Evolutionary conservation across 2,888 invertebrate species (phyloP).

Genomic region (Drosophila recens): DNA sequence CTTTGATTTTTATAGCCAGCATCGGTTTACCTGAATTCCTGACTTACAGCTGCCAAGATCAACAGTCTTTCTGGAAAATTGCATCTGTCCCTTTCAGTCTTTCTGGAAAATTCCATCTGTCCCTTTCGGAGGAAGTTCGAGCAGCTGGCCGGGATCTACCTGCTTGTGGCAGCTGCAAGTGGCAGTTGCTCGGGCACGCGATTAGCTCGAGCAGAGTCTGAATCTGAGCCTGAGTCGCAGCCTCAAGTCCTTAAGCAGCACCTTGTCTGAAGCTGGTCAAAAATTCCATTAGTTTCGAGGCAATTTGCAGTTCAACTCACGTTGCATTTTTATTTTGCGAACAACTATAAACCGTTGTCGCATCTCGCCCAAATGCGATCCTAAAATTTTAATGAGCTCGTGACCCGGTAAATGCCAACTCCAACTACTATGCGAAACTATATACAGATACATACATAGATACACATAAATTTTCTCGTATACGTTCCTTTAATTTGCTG

Average conservation of each 20-base stretch:
- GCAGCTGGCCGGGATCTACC: constrained; percentile 69
- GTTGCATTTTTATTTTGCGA: constrained; percentile 18
- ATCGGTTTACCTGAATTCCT: constrained; percentile 15
- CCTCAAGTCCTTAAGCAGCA: constrained; percentile 4
- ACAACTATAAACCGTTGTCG: constrained; percentile 38
- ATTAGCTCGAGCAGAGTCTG: constrained; percentile 46
- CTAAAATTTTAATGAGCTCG: constrained; percentile 55
- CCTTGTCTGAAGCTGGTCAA: constrained; percentile 5
- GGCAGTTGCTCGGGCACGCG: constrained; percentile 54
- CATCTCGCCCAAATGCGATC: constrained; percentile 25
- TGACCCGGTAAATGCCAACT: constrained; percentile 41
- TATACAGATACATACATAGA: neutral
- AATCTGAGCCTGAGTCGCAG: neutral
- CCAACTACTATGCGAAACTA: constrained; percentile 3
- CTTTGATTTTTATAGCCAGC: constrained; percentile 56
- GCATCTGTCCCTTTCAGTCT: constrained; percentile 32
- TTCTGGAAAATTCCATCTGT: constrained; percentile 36
- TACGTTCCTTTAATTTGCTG: constrained; percentile 7
- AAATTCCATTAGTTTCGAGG: constrained; percentile 36
- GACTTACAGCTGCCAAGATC: constrained; percentile 31
- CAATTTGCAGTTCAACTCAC: constrained; percentile 20
- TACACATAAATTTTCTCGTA: constrained; percentile 1
- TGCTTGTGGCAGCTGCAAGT: constrained; percentile 65
- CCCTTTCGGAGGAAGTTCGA: constrained; percentile 33
- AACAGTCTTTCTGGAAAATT: constrained; percentile 35